Base-by-base conservation (phyloP, 2,113 vertebrate species). In the Kryptolebias marmoratus region DNA sequence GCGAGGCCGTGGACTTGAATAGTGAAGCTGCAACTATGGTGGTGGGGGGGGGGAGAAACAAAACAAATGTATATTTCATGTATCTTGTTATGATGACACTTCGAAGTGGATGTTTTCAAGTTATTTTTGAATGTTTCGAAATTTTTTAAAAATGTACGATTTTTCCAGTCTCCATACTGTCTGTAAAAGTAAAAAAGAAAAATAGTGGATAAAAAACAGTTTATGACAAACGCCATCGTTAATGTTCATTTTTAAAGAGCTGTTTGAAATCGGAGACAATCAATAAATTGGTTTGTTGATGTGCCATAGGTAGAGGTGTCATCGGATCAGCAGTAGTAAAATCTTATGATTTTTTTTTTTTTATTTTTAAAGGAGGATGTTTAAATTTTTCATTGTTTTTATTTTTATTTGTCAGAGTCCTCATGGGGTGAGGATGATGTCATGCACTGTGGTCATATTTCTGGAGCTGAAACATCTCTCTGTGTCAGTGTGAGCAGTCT, bases 261-360 rank as follows among this genome's bases (percentile, higher is more conserved):
- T 81, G 81, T 75, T 80, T 88, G 16, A 79, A 85, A 79, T 89
- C 72, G 80, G 87, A 92, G 93, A 94, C 93, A 93, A 94, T 94
- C 93, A 94, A 82, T 90, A 71, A 83, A 90, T 79, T 78, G 75
- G 69, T 89, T 84, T 83, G 79, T 88, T 81, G 74, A 83, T 71
- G 89, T 91, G 90, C 88, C 88, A 89, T 90, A 88, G 72, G 31
- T 85, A 71, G 79, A 78, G 59, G 77, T 72, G 71, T 87, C 74
- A 75, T 78, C 80, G n/a, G 56, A 79, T 56, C 50, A 78, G 70
- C 64, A 47, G 64, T 76, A 80, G 69, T 68, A 52, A 18, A 30
- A 50, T 52, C 71, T 81, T 30, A 28, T 4, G 32, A 18, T 59
- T 61, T 44, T 45, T 13, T 42, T 22, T 71, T 68, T 82, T 48